Base-by-base conservation (phyloP, 2,888 invertebrate genomes). In the Zhuqinia jingwanae region DNA sequence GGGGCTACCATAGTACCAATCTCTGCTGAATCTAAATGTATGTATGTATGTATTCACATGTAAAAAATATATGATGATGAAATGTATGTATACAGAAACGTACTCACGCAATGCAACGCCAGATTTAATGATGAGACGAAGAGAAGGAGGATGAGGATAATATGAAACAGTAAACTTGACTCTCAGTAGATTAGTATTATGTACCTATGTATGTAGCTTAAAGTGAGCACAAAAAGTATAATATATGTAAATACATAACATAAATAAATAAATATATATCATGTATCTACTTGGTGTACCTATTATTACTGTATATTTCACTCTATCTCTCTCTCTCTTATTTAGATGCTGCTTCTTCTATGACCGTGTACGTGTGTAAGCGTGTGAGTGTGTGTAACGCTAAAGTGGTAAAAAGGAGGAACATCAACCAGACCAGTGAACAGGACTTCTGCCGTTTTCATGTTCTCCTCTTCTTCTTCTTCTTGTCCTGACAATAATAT, bases 121-220 rank as follows among this genome's bases (percentile, higher is more conserved):
- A 70, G 70, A 70, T 70, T 70, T 70, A 70, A 70, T 70, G 70
- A 70, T 45, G 25, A 68, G 45, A 22, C 45, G 17, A 58, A 58
- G 47, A 70, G 70, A 47, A 70, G 70, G 70, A 70, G 45, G 70
- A 70, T 45, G 70, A 45, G 68, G 42, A 68, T 68, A 68, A 36
- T 58, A 53, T 70, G 70, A 70, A 70, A 70, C 70, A 70, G 70
- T 70, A 70, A 70, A 70, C 25, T 70, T 70, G 70, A 70, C 70
- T 68, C 68, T 63, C 36, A 17, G 36, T 76, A n/a, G 27, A 36
- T 25, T 27, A 76, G 56, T n/a, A 78, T 47, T 78, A 47, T 42
- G 45, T 25, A 47, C 8, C 11, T 42, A 60, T 77, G 77, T 45
- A 42, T 20, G 36, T 27, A n/a, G 15, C 15, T 2, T n/a, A n/a